Evolutionary conservation across 1,140 invertebrate genomes (phyloP), one percentile per base, ranked within the genome.

Genomic region (Bilobella aurantiaca): DNA sequence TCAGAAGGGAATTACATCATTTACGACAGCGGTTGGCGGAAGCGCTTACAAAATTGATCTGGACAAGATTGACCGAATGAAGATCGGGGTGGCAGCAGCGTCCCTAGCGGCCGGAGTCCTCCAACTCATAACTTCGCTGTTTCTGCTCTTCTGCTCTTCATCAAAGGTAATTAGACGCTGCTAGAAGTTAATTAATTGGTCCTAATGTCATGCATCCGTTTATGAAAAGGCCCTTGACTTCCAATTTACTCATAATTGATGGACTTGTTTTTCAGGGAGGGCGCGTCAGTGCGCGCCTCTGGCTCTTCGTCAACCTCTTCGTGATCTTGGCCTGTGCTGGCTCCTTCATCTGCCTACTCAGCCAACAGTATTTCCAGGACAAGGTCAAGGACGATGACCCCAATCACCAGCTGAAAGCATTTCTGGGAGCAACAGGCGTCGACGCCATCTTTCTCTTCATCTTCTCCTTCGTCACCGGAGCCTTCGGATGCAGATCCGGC

Each of bases 381-480:
- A 31, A 66, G 27, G 34, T 53, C 1, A 58, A 66, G 53, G 28
- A 59, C 1, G 8, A 56, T 30, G n/a, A 64, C 14, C 5, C 12
- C 49, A 53, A 65, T 23, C 3, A 66, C 5, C 29, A 63, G 8
- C 16, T 66, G 3, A 27, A 58, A 28, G 62, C 8, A n/a, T 69
- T 65, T 37, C 27, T 69, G 3, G 60, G 3, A 25, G 68, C 37
- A 3, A 28, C n/a, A 1, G 49, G 49, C 1, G 27, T 53, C 5
- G 68, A 69, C 29, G 42, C 32, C 14, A n/a, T 64, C 27, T 64
- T 68, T 25, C 30, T 68, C 29, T 42, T 67, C 18, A 58, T 64
- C n/a, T 32, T 63, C 21, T 28, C 42, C 25, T 63, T 53, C 29
- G 62, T 67, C 12, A 49, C 61, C 18, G 66, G 61, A 46, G 66